phyloP scores from a whole-genome alignment of 2,113 vertebrate species.

The Sander lucioperca region DNA sequence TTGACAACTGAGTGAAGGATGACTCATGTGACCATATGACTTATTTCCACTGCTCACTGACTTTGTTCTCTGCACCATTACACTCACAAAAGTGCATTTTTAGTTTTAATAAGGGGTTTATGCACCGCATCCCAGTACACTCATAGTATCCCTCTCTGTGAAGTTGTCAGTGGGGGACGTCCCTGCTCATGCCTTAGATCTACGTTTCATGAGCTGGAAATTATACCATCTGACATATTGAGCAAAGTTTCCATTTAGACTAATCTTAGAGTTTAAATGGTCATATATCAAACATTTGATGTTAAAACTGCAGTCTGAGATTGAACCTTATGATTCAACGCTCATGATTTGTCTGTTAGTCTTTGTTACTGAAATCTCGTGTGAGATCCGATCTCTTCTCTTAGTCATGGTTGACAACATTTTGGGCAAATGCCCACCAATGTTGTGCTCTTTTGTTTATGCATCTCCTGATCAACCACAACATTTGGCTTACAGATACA shows the following conservation, averaged over 20 bases:
- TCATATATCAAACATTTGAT: conserved; percentile 35
- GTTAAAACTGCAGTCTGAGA: conserved; percentile 3
- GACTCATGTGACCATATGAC: conserved; percentile 49
- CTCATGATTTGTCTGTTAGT: conserved; percentile 2
- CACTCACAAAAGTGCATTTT: conserved; percentile 57
- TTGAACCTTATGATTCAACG: background rate
- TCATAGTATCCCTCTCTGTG: conserved; percentile 18
- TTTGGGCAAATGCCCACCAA: background rate
- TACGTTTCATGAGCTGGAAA: conserved; percentile 44
- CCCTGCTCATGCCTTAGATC: conserved; percentile 32
- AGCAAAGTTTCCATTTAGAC: conserved; percentile 21
- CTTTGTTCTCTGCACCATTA: conserved; percentile 45
- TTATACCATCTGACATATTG: conserved; percentile 29
- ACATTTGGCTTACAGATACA: background rate
- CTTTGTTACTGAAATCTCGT: background rate
- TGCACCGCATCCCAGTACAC: background rate
- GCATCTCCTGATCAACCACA: conserved; percentile 11
- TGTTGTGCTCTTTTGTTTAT: conserved; percentile 14
- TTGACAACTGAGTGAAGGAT: conserved; percentile 33
- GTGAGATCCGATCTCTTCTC: conserved; percentile 14
- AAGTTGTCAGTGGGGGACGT: conserved; percentile 27
- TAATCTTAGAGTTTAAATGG: background rate
- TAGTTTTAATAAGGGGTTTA: conserved; percentile 58
- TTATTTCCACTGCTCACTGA: conserved; percentile 42
- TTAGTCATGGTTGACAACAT: conserved; percentile 6